A percentile compares a stretch with the other conserved stretches of the same genome.
Evolutionary conservation across 2,113 vertebrate species (phyloP).

Genomic region (Hemibagrus wyckioides): DNA sequence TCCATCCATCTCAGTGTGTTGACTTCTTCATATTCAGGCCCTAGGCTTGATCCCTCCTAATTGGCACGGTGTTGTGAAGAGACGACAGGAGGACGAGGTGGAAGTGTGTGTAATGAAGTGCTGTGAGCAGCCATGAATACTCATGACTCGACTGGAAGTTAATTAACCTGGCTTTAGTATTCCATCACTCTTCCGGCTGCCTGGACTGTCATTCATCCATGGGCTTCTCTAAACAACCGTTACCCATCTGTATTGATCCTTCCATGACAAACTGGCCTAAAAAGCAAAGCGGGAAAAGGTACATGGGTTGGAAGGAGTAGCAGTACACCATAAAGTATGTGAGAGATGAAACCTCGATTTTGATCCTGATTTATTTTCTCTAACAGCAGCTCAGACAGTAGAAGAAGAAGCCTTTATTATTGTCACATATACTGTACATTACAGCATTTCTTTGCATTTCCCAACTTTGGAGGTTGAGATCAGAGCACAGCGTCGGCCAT

Average conservation of each 20-base stretch:
- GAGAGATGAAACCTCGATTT: background rate
- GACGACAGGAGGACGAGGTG: constrained; percentile 23
- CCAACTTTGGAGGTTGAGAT: no score
- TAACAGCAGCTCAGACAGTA: background rate
- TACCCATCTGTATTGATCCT: constrained; percentile 66
- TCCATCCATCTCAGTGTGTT: background rate
- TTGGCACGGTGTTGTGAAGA: constrained; percentile 19
- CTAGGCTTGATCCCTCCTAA: constrained; percentile 10
- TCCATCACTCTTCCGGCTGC: constrained; percentile 67
- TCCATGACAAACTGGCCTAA: constrained; percentile 59
- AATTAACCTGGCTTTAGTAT: constrained; percentile 67
- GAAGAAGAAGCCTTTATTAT: no score
- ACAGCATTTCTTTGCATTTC: no score
- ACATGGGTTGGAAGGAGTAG: background rate
- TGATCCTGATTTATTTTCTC: background rate
- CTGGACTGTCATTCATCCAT: constrained; percentile 66
- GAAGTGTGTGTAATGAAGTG: constrained; percentile 34
- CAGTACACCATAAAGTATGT: background rate
- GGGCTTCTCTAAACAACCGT: constrained; percentile 66
- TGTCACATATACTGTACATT: no score
- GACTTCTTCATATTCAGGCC: constrained; percentile 10
- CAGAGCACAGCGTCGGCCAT: no score
- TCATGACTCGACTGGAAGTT: constrained; percentile 67
- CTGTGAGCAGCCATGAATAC: constrained; percentile 55
- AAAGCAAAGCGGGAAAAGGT: constrained; percentile 49